These are phyloP conservation scores for Zosterops japonicus DNA, from an alignment of 2,113 vertebrate species.

Conservation along the genomic window DNA sequence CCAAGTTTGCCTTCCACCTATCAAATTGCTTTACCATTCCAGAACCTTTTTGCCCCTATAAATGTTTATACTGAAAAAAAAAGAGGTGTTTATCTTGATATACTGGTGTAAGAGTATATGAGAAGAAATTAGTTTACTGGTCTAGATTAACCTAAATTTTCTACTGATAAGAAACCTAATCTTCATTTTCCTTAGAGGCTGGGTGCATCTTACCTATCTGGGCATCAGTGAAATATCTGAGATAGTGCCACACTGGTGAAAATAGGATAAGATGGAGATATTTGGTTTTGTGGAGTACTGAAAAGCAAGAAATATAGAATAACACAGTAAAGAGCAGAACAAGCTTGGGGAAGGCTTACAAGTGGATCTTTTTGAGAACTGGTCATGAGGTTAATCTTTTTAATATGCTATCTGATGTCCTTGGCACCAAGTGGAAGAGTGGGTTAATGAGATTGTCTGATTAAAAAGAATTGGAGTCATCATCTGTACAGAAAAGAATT, in stretches of 20 bases:
- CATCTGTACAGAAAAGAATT: neutral
- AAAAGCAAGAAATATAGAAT: neutral
- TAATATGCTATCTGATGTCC: neutral
- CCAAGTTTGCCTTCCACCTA: neutral
- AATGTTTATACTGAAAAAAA: neutral
- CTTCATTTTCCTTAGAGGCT: neutral
- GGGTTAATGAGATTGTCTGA: constrained; percentile 44
- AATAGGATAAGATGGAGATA: neutral
- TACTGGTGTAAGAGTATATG: neutral
- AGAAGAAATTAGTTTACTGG: neutral
- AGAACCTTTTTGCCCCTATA: neutral
- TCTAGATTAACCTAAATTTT: neutral
- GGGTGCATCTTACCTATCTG: neutral
- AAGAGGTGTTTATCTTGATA: neutral
- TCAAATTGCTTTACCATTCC: neutral
- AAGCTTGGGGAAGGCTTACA: neutral
- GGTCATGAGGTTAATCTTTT: constrained; percentile 19
- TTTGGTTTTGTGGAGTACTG: rapidly evolving
- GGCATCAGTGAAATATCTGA: neutral
- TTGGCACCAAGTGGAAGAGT: constrained; percentile 12
- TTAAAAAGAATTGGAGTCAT: constrained; percentile 9
- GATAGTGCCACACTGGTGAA: neutral
- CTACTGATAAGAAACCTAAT: neutral
- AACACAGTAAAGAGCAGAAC: neutral
- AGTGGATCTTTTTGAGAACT: constrained; percentile 1